Conservation (phyloP, 2,888 invertebrate genomes). For the Venusia cambrica region DNA sequence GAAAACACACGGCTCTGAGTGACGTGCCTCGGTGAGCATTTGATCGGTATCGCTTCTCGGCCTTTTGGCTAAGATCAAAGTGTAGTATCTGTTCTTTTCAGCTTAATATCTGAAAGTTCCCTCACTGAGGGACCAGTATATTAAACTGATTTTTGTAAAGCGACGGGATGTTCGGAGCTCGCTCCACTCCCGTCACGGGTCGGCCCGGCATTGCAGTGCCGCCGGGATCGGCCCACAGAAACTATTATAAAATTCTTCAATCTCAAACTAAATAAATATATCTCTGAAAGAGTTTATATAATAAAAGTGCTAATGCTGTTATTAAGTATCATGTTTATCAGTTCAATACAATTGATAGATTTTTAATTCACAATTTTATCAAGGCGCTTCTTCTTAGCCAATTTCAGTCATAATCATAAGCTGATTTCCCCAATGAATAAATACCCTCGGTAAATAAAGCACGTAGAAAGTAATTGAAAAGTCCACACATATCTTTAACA, state of each 20-base stretch:
- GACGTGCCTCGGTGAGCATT: slow-evolving; percentile 1
- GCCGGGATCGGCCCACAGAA: slow-evolving; percentile 17
- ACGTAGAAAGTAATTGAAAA: no score
- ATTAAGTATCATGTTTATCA: no score
- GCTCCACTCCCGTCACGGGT: slow-evolving; percentile 18
- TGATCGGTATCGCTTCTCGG: slow-evolving; percentile 11
- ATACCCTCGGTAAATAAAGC: no score
- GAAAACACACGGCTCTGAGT: slow-evolving; percentile 10
- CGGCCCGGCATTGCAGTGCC: slow-evolving; percentile 19
- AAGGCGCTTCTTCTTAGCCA: no score
- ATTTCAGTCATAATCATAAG: no score
- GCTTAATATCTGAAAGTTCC: slow-evolving; percentile 19
- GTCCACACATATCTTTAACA: no score
- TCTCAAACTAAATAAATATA: no score
- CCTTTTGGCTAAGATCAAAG: slow-evolving; percentile 19
- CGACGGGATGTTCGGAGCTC: slow-evolving; percentile 18
- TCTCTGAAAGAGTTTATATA: no score
- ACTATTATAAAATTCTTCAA: not conserved
- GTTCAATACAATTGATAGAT: no score
- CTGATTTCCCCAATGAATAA: no score
- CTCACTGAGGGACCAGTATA: slow-evolving; percentile 18
- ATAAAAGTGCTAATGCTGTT: no score
- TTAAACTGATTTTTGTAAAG: slow-evolving; percentile 16
- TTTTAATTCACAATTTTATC: no score
- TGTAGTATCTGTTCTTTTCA: slow-evolving; percentile 19